A percentile compares a stretch with the other conserved stretches of the same genome.
phyloP scores from a whole-genome alignment of 2,888 invertebrate species.

The Ophraella communa region DNA sequence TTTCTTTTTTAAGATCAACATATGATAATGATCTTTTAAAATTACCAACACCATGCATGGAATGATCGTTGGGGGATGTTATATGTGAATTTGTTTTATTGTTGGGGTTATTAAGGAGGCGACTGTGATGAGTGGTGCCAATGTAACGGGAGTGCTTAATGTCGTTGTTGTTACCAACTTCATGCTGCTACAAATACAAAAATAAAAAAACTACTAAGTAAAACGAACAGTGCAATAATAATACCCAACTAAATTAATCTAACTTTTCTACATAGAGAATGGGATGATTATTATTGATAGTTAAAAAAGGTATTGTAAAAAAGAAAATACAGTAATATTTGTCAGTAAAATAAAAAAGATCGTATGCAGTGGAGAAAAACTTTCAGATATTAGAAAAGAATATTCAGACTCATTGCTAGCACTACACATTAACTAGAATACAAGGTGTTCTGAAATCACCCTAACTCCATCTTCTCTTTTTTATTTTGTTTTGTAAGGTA shows the following conservation, averaged over 20 bases:
- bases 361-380: no score
- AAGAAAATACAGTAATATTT: neutral
- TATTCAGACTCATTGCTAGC: no score
- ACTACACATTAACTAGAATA: no score
- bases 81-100: slow-evolving; percentile 29
- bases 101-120: slow-evolving; percentile 30
- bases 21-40: slow-evolving; percentile 53
- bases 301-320: neutral
- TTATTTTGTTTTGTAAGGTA: no score
- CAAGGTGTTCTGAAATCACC: no score
- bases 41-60: slow-evolving; percentile 27
- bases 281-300: neutral
- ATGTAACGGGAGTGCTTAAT: slow-evolving; percentile 44
- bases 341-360: neutral
- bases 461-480: no score
- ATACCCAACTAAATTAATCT: slow-evolving; percentile 13
- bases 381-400: no score
- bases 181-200: slow-evolving; percentile 58
- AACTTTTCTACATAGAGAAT: neutral
- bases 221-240: slow-evolving; percentile 14
- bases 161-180: slow-evolving; percentile 46
- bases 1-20: slow-evolving; percentile 55
- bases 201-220: slow-evolving; percentile 43
- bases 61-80: slow-evolving; percentile 27
- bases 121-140: slow-evolving; percentile 51